phyloP scores from a whole-genome alignment of 2,797 vertebrate species.

The Apogon talboti region DNA sequence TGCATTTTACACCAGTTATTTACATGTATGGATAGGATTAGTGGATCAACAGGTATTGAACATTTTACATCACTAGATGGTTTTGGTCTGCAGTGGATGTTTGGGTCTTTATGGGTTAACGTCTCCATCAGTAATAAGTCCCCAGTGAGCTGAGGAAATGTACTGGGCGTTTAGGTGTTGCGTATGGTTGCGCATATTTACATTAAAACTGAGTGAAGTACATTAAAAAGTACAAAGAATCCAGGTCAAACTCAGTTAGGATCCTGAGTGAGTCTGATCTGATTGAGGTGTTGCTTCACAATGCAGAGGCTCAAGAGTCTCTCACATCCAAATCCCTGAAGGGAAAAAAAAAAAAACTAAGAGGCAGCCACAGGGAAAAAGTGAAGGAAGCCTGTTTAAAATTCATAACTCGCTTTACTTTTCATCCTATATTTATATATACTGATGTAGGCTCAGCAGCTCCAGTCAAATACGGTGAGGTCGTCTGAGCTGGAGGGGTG shows the following conservation, averaged over 20 bases:
- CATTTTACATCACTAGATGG: no score
- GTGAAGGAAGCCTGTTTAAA: conserved; percentile 40
- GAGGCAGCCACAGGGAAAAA: conserved; percentile 3
- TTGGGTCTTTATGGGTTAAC: no score
- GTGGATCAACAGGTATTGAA: no score
- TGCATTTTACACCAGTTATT: no score
- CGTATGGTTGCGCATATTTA: background rate
- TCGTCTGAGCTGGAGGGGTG: conserved; percentile 14
- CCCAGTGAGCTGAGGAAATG: no score
- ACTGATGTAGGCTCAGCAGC: conserved; percentile 35
- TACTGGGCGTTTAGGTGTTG: background rate
- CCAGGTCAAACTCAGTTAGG: conserved; percentile 10
- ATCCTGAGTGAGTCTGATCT: background rate
- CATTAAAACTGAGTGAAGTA: background rate
- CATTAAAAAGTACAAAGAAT: background rate
- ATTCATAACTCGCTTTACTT: conserved; percentile 54
- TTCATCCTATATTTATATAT: conserved; percentile 50
- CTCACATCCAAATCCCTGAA: background rate
- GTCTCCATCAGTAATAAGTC: no score
- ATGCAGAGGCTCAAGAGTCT: background rate
- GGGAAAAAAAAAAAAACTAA: conserved; percentile 1
- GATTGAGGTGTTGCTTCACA: conserved; percentile 16
- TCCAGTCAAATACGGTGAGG: conserved; percentile 23
- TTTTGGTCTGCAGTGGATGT: no score
- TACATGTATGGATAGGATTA: no score